Conservation (phyloP, 2,797 vertebrate species). For the Acanthopagrus latus region DNA sequence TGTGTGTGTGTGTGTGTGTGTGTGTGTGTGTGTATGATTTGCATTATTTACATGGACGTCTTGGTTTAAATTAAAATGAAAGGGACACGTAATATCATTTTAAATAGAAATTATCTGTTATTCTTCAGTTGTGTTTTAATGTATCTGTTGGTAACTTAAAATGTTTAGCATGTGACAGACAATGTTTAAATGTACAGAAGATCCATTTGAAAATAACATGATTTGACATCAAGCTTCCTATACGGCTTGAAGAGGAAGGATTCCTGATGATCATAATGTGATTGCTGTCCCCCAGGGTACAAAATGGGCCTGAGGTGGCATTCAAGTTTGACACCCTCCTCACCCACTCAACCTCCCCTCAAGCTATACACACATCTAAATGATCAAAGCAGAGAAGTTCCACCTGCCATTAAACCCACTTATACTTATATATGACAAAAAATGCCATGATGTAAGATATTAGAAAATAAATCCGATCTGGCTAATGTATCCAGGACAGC, state of each 20-base stretch:
- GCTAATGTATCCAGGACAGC: slow-evolving; percentile 46
- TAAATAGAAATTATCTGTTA: background rate
- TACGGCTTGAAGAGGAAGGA: background rate
- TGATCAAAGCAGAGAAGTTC: slow-evolving; percentile 44
- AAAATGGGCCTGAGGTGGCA: slow-evolving; percentile 30
- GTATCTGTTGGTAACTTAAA: background rate
- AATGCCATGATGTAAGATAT: slow-evolving; percentile 1
- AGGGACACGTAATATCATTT: background rate
- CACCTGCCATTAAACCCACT: slow-evolving; percentile 26
- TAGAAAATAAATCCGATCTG: slow-evolving; percentile 37
- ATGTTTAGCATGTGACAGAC: background rate
- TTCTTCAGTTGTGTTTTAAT: background rate
- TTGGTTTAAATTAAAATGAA: slow-evolving; percentile 24
- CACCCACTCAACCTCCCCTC: slow-evolving; percentile 28
- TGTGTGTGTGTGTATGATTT: slow-evolving; percentile 30
- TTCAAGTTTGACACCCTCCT: slow-evolving; percentile 35
- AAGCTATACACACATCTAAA: slow-evolving; percentile 35
- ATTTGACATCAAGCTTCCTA: background rate
- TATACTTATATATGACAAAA: background rate
- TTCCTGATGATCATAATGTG: slow-evolving; percentile 42
- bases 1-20: background rate
- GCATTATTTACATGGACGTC: slow-evolving; percentile 30
- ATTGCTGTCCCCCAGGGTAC: slow-evolving; percentile 15
- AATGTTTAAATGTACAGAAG: background rate
- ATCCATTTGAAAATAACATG: background rate